Conservation (phyloP, 2,888 invertebrate genomes). For the Uropetala carovei region DNA sequence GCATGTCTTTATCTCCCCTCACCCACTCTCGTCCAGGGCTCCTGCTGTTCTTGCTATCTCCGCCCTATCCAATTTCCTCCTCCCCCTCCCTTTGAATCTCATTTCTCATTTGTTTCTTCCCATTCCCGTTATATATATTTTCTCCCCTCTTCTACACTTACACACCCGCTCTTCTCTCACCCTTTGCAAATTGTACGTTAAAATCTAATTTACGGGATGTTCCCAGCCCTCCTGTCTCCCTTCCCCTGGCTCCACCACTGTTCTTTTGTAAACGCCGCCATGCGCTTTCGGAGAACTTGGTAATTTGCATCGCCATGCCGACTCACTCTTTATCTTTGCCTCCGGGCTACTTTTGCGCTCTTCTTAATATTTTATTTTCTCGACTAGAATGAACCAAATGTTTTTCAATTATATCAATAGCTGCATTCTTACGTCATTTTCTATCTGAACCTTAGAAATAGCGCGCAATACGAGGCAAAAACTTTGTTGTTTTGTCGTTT, state of each 20-base stretch:
- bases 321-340: neutral
- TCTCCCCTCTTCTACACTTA: neutral
- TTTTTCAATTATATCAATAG: neutral
- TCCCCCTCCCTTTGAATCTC: conserved; percentile 17
- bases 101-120: conserved; percentile 48
- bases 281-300: neutral
- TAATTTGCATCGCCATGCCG: conserved; percentile 13
- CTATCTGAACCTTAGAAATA: neutral
- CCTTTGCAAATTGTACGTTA: conserved; percentile 59
- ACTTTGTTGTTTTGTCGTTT: neutral
- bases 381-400: neutral
- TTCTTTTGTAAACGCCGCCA: conserved; percentile 1
- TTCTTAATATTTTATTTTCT: neutral
- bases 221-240: neutral
- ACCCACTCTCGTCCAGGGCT: neutral
- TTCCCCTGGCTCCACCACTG: neutral
- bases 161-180: conserved; percentile 18
- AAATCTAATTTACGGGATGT: conserved; percentile 48
- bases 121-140: conserved; percentile 56
- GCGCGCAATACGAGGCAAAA: neutral
- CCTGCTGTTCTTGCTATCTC: conserved; percentile 39
- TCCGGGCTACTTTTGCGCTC: neutral
- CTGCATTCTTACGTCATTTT: neutral
- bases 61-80: conserved; percentile 62
- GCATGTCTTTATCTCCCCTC: conserved; percentile 44